These are phyloP conservation scores for Dolichopus griseipennis DNA, from an alignment of 2,888 invertebrate species.

Conservation along the genomic window DNA sequence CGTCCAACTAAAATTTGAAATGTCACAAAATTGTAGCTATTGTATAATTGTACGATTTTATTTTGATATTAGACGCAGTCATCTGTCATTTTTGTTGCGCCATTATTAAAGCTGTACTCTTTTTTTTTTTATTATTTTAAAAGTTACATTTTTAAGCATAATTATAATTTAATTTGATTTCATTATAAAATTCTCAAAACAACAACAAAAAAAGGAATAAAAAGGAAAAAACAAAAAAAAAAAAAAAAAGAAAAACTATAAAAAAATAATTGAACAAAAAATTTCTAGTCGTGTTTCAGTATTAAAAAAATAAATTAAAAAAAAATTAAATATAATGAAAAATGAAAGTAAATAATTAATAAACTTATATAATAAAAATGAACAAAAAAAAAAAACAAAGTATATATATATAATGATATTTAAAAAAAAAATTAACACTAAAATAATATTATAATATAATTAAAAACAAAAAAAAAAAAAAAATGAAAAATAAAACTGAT, in stretches of 20 bases:
- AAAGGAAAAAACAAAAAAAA: not conserved
- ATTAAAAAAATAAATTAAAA: slow-evolving; percentile 32
- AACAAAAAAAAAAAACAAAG: not conserved
- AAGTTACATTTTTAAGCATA: no score
- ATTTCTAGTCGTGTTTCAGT: slow-evolving; percentile 43
- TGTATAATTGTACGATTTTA: no score
- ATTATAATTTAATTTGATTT: no score
- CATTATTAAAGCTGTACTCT: no score
- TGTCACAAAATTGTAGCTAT: no score
- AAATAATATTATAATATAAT: not conserved
- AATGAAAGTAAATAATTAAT: not conserved
- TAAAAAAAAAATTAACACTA: no score
- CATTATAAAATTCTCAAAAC: no score
- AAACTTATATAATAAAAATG: not conserved
- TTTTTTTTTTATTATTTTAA: no score
- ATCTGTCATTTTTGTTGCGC: no score
- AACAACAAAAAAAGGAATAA: not conserved
- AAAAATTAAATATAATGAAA: not conserved
- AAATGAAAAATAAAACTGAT: not conserved
- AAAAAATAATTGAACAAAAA: slow-evolving; percentile 19
- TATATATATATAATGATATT: no score
- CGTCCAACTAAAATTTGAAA: no score
- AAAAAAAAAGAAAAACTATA: slow-evolving; percentile 5
- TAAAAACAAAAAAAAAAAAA: not conserved
- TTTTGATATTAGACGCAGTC: no score